These are phyloP conservation scores for Nebria brevicollis DNA, from an alignment of 2,888 invertebrate genomes.

Conservation along the genomic window DNA sequence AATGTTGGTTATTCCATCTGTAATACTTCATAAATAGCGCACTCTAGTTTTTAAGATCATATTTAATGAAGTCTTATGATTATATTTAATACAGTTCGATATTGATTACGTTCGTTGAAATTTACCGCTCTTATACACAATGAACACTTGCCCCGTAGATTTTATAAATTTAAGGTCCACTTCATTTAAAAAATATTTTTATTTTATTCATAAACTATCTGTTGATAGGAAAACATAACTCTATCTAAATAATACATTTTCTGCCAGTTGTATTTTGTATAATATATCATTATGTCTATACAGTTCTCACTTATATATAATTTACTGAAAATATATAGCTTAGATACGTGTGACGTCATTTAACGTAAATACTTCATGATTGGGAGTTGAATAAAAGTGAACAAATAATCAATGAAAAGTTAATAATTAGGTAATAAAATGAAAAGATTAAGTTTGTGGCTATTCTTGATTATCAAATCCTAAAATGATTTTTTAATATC, in stretches of 20 bases:
- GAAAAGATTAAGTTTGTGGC: not conserved
- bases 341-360: not conserved
- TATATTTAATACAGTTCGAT: constrained; percentile 32
- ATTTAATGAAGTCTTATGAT: constrained; percentile 47
- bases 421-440: not conserved
- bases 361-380: not conserved
- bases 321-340: not conserved
- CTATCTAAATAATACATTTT: not conserved
- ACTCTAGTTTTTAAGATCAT: constrained; percentile 41
- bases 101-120: constrained; percentile 35
- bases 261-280: not conserved
- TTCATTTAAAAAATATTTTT: not conserved
- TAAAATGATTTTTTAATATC: not conserved
- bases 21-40: constrained; percentile 40
- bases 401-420: not conserved
- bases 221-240: not conserved
- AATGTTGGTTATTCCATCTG: constrained; percentile 47
- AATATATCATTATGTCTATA: not conserved
- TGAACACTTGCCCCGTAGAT: constrained; percentile 34
- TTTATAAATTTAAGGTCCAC: not conserved
- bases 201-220: not conserved
- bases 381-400: no score
- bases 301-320: not conserved
- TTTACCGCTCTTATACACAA: constrained; percentile 21
- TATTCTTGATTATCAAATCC: not conserved